Percentiles rank a stretch among this genome's conserved stretches.
Conservation (phyloP, 2,113 vertebrate genomes). For the Sclerurus mexicanus region DNA sequence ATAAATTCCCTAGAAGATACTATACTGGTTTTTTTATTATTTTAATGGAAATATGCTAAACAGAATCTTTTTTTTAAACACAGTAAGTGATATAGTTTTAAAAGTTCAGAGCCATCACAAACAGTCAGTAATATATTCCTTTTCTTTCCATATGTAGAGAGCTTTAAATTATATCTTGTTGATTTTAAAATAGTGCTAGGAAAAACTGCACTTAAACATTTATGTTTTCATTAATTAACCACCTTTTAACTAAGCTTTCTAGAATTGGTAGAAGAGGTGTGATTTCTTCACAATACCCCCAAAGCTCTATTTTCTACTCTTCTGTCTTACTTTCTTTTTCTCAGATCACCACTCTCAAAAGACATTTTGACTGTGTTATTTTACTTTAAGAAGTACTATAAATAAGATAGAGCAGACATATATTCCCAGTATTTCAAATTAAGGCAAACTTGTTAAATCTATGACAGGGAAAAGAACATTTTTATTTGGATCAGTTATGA, state of each 20-base stretch:
- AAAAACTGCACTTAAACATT: background rate
- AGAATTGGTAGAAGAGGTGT: background rate
- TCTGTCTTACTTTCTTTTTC: background rate
- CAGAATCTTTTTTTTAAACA: background rate
- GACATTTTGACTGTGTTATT: background rate
- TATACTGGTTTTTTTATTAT: background rate
- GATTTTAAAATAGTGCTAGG: background rate
- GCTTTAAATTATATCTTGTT: background rate
- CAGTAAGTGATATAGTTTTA: background rate
- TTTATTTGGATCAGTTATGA: background rate
- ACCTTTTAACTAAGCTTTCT: background rate
- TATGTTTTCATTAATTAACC: background rate
- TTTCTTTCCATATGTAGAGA: background rate
- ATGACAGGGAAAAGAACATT: background rate
- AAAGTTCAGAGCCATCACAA: background rate
- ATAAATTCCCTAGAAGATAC: background rate
- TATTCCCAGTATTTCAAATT: background rate
- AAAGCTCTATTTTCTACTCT: background rate
- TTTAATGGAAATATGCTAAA: background rate
- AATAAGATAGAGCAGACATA: background rate
- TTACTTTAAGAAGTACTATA: background rate
- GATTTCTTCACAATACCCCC: background rate
- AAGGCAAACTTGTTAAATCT: background rate
- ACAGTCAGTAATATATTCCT: background rate
- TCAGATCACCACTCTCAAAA: accelerated